Percentiles rank a stretch among this genome's conserved stretches.
phyloP scores from a whole-genome alignment of 2,888 invertebrate genomes.

The Apodemia zela region DNA sequence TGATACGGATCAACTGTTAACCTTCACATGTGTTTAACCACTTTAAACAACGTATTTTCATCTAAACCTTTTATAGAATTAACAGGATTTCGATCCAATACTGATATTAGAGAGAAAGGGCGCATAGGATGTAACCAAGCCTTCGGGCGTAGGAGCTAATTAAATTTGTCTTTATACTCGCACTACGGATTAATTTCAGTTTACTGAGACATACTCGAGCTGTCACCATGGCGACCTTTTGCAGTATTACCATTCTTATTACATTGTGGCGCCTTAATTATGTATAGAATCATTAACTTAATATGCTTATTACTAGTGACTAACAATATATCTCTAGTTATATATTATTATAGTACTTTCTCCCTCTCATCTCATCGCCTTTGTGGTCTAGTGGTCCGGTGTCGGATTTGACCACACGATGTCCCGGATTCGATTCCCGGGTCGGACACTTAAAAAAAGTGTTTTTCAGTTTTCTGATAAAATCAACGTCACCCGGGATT shows the following conservation, averaged over 20 bases:
- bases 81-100: conserved; percentile 21
- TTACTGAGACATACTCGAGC: conserved; percentile 7
- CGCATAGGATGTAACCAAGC: conserved; percentile 23
- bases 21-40: neutral
- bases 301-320: too few relatives aligned
- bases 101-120: conserved; percentile 23
- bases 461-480: too few relatives aligned
- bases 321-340: too few relatives aligned
- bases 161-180: conserved; percentile 56
- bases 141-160: conserved; percentile 40
- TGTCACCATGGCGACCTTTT: conserved; percentile 34
- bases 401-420: too few relatives aligned
- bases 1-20: neutral
- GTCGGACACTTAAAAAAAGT: too few relatives aligned
- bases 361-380: too few relatives aligned
- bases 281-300: neutral
- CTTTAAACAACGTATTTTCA: neutral
- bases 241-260: conserved; percentile 23
- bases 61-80: conserved; percentile 18
- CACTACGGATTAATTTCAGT: conserved; percentile 48
- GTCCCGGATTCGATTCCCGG: too few relatives aligned
- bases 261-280: conserved; percentile 18
- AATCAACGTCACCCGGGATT: too few relatives aligned
- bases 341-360: too few relatives aligned
- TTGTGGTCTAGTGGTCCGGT: too few relatives aligned